A percentile compares a stretch with the other conserved stretches of the same genome.
Evolutionary conservation across 2,888 invertebrate genomes (phyloP).

Genomic region (Nudaria mundana): DNA sequence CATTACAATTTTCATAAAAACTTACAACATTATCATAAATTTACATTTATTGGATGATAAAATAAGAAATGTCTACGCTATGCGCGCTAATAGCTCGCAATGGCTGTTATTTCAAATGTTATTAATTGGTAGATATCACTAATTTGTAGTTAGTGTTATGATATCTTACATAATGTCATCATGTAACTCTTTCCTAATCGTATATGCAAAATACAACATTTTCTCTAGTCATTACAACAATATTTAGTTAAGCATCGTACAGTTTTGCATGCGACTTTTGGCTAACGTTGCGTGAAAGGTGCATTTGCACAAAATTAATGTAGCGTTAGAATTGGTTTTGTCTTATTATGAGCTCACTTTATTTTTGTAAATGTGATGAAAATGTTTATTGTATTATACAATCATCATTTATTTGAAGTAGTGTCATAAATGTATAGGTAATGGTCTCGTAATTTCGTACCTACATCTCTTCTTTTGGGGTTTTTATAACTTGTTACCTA

Average conservation of each 20-base stretch:
- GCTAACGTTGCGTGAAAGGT: conserved; percentile 22
- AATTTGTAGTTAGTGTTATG: neutral
- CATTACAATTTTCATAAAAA: neutral
- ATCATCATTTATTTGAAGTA: no score
- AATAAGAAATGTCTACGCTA: neutral
- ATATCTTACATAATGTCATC: conserved; percentile 7
- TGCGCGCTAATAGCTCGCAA: no score
- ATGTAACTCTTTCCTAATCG: conserved; percentile 11
- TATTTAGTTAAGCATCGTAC: conserved; percentile 10
- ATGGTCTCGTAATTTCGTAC: no score
- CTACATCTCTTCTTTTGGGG: no score
- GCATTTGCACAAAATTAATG: conserved; percentile 29
- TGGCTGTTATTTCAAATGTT: neutral
- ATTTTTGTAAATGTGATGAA: conserved; percentile 11
- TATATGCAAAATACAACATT: conserved; percentile 19
- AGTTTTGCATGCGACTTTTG: conserved; percentile 15
- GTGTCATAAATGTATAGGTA: no score
- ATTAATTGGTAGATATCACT: no score
- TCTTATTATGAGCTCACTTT: conserved; percentile 12
- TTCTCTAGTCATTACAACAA: conserved; percentile 22
- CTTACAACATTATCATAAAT: neutral
- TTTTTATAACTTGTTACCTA: neutral
- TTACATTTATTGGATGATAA: neutral
- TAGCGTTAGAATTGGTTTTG: conserved; percentile 12
- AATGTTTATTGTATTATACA: neutral